Evolutionary conservation across 2,113 vertebrate species (phyloP), one percentile per base, ranked within the genome.

Genomic region (Scomber colias): DNA sequence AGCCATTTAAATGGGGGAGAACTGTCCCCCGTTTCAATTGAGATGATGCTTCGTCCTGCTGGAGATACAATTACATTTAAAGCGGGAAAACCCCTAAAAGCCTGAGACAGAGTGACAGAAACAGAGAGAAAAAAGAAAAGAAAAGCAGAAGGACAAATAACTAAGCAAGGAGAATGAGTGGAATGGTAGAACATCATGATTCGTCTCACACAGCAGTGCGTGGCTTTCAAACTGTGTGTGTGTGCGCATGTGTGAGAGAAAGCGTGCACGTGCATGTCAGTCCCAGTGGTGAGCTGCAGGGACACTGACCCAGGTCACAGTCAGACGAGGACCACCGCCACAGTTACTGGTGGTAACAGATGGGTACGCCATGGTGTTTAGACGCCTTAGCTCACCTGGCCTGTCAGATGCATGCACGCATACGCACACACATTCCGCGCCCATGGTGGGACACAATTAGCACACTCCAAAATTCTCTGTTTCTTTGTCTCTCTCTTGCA

Each of bases 321-420:
- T 69, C 50, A 76, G 87, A 93, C 70, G 55, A 81, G 79, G 88
- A 88, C 90, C 89, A 91, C 88, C 74, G 60, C 87, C 79, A 86
- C 30, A 65, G 81, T 75, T 82, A 85, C 77, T 51, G 51, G 79
- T 74, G 84, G 83, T 85, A 90, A 83, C 93, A 94, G 92, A 93
- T 93, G 92, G 89, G 67, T 73, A 57, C 64, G 46, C 87, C 67
- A 60, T 31, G 67, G 87, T 87, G 89, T 82, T 87, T 82, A 88
- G 88, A 88, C 24, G 77, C 87, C 83, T 87, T 44, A n/a, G 81
- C 83, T 84, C 84, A 70, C 44, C 62, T 79, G 61, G 64, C 75
- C 71, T 83, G 87, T 88, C 85, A 90, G 54, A 85, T 57, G 70
- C 79, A 57, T 51, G 59, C 75, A 55, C 17, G 40, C 74, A 63